Conservation (phyloP, 2,888 invertebrate genomes). For the Sthenelais limicola region DNA sequence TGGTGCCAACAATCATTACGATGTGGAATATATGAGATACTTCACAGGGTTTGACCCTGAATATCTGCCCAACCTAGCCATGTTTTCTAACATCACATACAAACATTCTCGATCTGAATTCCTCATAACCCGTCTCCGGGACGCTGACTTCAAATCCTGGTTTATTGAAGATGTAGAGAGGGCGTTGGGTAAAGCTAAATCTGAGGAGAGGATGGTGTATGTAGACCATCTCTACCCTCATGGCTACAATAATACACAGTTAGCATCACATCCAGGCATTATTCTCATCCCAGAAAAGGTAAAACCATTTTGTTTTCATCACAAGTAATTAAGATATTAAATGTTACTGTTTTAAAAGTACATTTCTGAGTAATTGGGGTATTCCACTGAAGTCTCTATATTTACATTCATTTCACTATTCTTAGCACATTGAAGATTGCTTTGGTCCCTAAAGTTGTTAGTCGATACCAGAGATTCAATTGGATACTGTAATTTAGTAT, state of each 20-base stretch:
- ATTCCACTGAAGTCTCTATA: no score
- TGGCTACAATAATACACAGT: constrained; percentile 1
- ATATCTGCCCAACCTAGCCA: constrained; percentile 34
- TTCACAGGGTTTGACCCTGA: constrained; percentile 36
- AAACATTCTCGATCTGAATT: constrained; percentile 10
- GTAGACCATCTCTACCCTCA: constrained; percentile 24
- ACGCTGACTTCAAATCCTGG: constrained; percentile 3
- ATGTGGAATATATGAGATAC: constrained; percentile 36
- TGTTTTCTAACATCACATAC: neutral
- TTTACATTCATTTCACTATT: no score
- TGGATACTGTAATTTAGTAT: no score
- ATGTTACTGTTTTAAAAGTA: no score
- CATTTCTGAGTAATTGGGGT: no score
- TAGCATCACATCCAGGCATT: constrained; percentile 34
- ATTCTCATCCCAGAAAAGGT: constrained; percentile 36
- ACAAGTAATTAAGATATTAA: no score
- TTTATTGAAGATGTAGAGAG: constrained; percentile 10
- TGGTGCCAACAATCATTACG: constrained; percentile 40
- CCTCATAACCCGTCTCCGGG: neutral
- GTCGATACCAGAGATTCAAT: no score
- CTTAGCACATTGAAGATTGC: no score
- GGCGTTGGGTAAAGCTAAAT: neutral
- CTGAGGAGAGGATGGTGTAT: neutral
- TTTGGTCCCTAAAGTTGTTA: no score
- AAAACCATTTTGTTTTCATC: neutral